Percentiles rank a stretch among this genome's conserved stretches.
phyloP scores from a whole-genome alignment of 2,113 vertebrate genomes.

The Neolamprologus falcicula region DNA sequence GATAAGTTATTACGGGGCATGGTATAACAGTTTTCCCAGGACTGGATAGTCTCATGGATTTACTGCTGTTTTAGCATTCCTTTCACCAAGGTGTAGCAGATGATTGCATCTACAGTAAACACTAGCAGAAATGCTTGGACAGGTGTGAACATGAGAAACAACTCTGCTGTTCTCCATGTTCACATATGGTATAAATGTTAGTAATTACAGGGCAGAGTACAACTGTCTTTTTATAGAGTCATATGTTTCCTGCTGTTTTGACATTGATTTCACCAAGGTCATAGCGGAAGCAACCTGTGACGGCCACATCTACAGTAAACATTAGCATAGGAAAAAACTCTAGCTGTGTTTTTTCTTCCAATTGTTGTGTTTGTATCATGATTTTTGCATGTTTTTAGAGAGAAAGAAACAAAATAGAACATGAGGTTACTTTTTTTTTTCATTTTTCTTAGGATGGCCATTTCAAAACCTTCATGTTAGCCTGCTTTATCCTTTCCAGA shows the following conservation, averaged over 20 bases:
- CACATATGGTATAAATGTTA: not conserved
- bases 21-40: not conserved
- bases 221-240: not conserved
- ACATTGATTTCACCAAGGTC: not conserved
- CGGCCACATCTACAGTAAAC: rapidly evolving
- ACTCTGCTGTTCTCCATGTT: not conserved
- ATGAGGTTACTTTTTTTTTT: not conserved
- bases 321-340: not conserved
- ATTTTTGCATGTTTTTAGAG: not conserved
- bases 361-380: not conserved
- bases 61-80: not conserved
- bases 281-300: not conserved
- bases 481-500: not conserved
- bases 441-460: not conserved
- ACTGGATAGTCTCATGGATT: not conserved
- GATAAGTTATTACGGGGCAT: not conserved
- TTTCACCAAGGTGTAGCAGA: not conserved
- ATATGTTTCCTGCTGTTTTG: not conserved
- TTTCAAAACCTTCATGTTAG: not conserved
- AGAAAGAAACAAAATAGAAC: not conserved
- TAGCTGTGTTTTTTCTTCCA: not conserved
- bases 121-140: not conserved
- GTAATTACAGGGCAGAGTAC: not conserved
- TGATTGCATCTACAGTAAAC: not conserved
- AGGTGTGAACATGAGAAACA: not conserved